Conservation (phyloP, 2,113 vertebrate species). For the Strix aluco region DNA sequence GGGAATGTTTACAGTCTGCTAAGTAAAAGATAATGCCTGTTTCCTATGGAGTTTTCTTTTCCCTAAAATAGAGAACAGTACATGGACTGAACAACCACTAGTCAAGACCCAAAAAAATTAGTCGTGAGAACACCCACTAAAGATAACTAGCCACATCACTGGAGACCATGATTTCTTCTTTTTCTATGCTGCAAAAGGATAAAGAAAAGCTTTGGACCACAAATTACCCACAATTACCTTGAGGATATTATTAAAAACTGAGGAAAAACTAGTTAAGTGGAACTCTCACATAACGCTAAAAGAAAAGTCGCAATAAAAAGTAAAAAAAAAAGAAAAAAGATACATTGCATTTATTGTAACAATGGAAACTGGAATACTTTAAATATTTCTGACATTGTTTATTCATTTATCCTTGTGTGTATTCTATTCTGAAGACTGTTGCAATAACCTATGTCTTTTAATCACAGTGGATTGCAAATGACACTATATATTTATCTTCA, state of each 20-base stretch:
- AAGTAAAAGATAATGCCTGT: background rate
- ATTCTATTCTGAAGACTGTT: background rate
- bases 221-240: background rate
- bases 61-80: background rate
- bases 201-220: background rate
- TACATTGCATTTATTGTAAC: background rate
- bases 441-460: background rate
- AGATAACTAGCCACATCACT: background rate
- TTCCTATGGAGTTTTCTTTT: background rate
- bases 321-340: background rate
- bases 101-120: background rate
- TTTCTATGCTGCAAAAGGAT: background rate
- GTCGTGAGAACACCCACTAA: background rate
- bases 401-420: background rate
- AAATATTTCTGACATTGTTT: background rate
- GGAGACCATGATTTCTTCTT: background rate
- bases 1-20: background rate
- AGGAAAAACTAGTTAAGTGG: background rate
- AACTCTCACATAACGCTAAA: background rate
- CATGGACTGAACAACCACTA: background rate
- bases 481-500: background rate
- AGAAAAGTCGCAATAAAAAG: background rate
- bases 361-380: background rate
- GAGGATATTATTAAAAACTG: background rate
- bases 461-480: background rate